A percentile compares a stretch with the other conserved stretches of the same genome.
Conservation (phyloP, 2,113 vertebrate genomes). For the Rissa tridactyla region DNA sequence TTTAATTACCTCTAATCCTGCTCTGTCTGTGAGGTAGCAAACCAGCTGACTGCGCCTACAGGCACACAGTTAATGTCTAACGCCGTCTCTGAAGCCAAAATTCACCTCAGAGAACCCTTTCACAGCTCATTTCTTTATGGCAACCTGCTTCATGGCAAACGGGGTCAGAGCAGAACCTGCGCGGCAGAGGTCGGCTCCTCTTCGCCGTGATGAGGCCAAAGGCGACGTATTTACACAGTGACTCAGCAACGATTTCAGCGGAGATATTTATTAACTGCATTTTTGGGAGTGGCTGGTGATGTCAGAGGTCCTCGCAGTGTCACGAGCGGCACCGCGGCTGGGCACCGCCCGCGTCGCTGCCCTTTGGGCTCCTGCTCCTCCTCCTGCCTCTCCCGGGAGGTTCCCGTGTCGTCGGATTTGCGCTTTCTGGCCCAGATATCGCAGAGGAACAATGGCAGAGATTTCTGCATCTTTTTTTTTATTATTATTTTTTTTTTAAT, state of each 20-base stretch:
- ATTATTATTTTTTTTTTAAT: not conserved
- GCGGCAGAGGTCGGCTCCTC: fast-evolving
- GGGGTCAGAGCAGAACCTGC: not conserved
- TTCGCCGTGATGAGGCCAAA: not conserved
- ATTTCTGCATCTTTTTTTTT: not conserved
- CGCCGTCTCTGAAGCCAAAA: not conserved
- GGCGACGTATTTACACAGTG: fast-evolving
- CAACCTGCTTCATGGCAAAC: not conserved
- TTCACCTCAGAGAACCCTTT: not conserved
- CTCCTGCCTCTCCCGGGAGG: not conserved
- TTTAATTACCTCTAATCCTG: not conserved
- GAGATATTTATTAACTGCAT: not conserved
- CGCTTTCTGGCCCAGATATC: conserved; percentile 6
- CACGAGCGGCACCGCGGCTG: fast-evolving
- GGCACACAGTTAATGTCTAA: not conserved
- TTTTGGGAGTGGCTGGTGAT: not conserved
- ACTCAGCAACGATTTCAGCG: not conserved
- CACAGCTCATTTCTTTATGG: not conserved
- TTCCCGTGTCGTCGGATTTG: not conserved
- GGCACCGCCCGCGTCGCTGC: not conserved
- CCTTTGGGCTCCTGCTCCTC: not conserved
- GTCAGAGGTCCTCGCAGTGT: not conserved
- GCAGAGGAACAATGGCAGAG: not conserved
- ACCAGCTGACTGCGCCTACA: not conserved
- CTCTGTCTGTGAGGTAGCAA: not conserved